Base-by-base conservation (phyloP, 2,888 invertebrate species). In the Hypena proboscidalis region DNA sequence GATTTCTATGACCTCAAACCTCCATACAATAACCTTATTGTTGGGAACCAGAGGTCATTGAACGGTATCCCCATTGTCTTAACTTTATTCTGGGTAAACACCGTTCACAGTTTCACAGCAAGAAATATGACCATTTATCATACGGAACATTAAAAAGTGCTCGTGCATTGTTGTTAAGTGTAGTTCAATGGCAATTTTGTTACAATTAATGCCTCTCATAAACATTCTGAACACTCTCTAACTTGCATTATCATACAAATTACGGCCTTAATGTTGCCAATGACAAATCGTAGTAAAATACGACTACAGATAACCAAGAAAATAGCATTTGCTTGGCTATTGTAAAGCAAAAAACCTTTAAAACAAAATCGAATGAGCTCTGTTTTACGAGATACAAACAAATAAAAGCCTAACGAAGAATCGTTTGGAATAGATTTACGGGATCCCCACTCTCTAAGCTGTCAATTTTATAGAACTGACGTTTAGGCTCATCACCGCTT, bases 1-100 rank as follows among this genome's bases (percentile, higher is more conserved):
- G n/a, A n/a, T n/a, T n/a, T n/a, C n/a, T n/a, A n/a, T n/a, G n/a
- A n/a, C 32, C 41, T 43, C 32, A 33, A 25, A 21, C 41, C 35
- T 30, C 46, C 39, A 50, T 30, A 29, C 46, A 20, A 39, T 55
- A 47, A 58, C 48, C 44, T 55, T 35, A 22, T 38, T 27, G 40
- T 36, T 42, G 37, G 42, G 47, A 53, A 46, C 33, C 23, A 27
- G 6, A 23, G 44, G 43, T 67, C 59, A 61, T 4, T 53, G 49
- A 7, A 42, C 55, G 35, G 26, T 23, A 30, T 31, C 25, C 22
- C 33, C 19, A 55, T 63, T 63, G 54, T 66, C 40, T 31, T 29
- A 31, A 22, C 29, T 22, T 29, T 37, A 19, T 22, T 22, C 13
- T 11, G n/a, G n/a, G n/a, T n/a, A n/a, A n/a, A n/a, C n/a, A n/a